These are phyloP conservation scores for Parnassius smintheus DNA, from an alignment of 2,888 invertebrate genomes.

Conservation along the genomic window DNA sequence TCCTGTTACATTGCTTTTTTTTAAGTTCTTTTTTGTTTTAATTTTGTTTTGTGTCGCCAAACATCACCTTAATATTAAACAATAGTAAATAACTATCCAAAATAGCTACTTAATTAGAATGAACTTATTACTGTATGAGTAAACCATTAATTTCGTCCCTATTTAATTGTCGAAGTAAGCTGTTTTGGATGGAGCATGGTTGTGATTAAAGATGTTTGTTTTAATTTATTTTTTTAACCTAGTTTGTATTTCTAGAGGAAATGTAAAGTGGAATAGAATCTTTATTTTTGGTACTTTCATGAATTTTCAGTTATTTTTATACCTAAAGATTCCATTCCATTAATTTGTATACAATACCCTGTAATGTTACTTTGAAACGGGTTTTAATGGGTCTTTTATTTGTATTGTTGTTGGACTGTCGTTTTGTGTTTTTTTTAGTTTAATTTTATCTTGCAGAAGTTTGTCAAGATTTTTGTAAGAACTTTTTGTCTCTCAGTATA, in stretches of 20 bases:
- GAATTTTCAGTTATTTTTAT: slow-evolving; percentile 22
- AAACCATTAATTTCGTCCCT: slow-evolving; percentile 32
- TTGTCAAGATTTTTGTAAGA: slow-evolving; percentile 4
- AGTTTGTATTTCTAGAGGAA: slow-evolving; percentile 27
- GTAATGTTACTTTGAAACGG: slow-evolving; percentile 20
- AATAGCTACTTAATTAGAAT: slow-evolving; percentile 37
- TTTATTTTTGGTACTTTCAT: slow-evolving; percentile 21
- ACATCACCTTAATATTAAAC: slow-evolving; percentile 33
- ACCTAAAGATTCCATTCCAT: slow-evolving; percentile 35
- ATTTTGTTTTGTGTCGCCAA: not conserved
- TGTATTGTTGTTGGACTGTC: slow-evolving; percentile 18
- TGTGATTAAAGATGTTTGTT: slow-evolving; percentile 46
- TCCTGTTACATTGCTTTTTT: not conserved
- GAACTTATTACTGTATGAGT: slow-evolving; percentile 25
- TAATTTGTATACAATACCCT: slow-evolving; percentile 28
- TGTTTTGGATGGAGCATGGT: slow-evolving; percentile 47
- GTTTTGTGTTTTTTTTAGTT: slow-evolving; percentile 12
- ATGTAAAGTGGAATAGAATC: slow-evolving; percentile 37
- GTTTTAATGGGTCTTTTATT: slow-evolving; percentile 7
- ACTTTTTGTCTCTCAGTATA: slow-evolving; percentile 1
- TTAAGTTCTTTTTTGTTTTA: slow-evolving; percentile 6
- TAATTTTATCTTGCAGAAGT: slow-evolving; percentile 6
- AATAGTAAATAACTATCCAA: slow-evolving; percentile 35
- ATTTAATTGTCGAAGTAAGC: slow-evolving; percentile 35
- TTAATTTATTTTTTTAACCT: slow-evolving; percentile 43